These are phyloP conservation scores for Steromphala cineraria DNA, from an alignment of 2,888 invertebrate species.

Conservation along the genomic window DNA sequence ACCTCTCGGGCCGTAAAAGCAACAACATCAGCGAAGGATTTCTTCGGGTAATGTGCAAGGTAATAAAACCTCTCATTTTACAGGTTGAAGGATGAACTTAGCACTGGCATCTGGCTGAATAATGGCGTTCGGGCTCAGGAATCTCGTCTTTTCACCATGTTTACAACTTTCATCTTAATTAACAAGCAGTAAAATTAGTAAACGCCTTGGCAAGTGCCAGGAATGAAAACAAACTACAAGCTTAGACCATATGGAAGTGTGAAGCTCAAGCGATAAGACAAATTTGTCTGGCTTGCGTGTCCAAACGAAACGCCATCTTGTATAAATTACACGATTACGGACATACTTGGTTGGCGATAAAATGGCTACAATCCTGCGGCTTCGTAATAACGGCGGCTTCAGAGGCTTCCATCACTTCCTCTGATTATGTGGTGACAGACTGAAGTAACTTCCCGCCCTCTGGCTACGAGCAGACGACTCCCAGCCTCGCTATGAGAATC, in stretches of 20 bases:
- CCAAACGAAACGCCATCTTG: neutral
- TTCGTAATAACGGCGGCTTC: neutral
- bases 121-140: neutral
- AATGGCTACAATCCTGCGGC: neutral
- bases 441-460: neutral
- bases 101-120: neutral
- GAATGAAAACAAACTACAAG: constrained; percentile 4
- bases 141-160: neutral
- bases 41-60: constrained; percentile 9
- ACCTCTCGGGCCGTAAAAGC: neutral
- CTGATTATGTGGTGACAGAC: constrained; percentile 1
- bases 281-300: constrained; percentile 2
- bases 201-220: constrained; percentile 10
- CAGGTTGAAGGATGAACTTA: neutral
- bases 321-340: constrained; percentile 5
- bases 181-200: constrained; percentile 8
- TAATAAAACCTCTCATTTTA: constrained; percentile 13
- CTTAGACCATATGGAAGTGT: neutral
- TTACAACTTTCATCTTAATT: constrained; percentile 12
- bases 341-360: neutral
- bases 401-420: neutral
- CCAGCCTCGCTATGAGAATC: constrained; percentile 19
- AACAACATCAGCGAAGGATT: neutral
- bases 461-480: neutral
- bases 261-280: neutral